phyloP scores from a whole-genome alignment of 2,888 invertebrate species.

The Trichogramma evanescens region DNA sequence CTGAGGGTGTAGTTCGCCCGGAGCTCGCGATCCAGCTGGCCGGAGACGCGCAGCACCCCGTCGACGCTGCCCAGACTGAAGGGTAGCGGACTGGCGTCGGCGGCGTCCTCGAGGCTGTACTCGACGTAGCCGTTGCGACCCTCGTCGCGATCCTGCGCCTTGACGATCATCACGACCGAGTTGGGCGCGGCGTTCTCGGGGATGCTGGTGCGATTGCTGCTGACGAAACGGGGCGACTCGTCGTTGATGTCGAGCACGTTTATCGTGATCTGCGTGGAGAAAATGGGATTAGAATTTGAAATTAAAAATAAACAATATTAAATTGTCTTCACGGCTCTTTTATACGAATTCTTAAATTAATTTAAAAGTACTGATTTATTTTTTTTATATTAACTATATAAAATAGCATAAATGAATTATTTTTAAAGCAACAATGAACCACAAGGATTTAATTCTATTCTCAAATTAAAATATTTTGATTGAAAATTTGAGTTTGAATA shows the following conservation, averaged over 20 bases:
- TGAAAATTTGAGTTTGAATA: no score
- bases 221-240: conserved; percentile 79
- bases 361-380: no score
- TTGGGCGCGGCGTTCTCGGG: conserved; percentile 80
- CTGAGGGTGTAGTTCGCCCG: conserved; percentile 67
- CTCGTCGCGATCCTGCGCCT: conserved; percentile 84
- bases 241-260: conserved; percentile 87
- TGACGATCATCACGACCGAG: conserved; percentile 81
- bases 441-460: no score
- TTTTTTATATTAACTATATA: no score
- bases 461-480: no score
- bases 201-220: conserved; percentile 70
- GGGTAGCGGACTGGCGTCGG: conserved; percentile 39
- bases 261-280: conserved; percentile 66
- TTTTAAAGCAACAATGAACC: no score
- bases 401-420: no score
- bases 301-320: no score
- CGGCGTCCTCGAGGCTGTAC: conserved; percentile 64
- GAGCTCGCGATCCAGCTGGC: conserved; percentile 78
- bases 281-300: neutral
- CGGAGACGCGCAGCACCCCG: conserved; percentile 77
- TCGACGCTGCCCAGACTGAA: conserved; percentile 83
- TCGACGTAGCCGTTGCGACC: conserved; percentile 87
- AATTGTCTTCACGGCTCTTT: no score
- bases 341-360: no score